These are phyloP conservation scores for Rotaria magnacalcarata DNA, from an alignment of 2,888 invertebrate species.

Conservation along the genomic window DNA sequence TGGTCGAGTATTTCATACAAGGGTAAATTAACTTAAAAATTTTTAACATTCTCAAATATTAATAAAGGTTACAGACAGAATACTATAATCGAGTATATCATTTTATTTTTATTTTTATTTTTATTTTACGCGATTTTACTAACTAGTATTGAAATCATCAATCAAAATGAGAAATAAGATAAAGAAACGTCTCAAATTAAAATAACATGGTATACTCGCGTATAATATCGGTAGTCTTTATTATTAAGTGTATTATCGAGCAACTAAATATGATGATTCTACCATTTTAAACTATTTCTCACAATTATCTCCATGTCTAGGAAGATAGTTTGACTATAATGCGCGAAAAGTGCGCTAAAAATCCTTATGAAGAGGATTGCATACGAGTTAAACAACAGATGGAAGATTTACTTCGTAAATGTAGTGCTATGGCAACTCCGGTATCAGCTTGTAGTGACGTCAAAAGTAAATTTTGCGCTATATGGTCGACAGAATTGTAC, in stretches of 20 bases:
- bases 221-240: no score
- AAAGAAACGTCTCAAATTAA: background rate
- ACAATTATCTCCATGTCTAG: background rate
- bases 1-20: background rate
- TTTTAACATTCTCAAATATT: no score
- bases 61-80: no score
- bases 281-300: background rate
- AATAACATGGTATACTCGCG: no score
- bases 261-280: no score
- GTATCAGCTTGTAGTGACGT: constrained; percentile 7
- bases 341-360: background rate
- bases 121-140: no score
- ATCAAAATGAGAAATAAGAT: background rate
- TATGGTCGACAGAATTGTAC: background rate
- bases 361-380: background rate
- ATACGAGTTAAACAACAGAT: constrained; percentile 1
- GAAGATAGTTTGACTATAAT: background rate
- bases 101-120: no score
- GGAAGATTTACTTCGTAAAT: constrained; percentile 31
- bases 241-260: no score
- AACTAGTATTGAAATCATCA: no score
- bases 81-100: no score
- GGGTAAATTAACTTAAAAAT: background rate
- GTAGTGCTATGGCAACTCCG: background rate
- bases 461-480: background rate